A percentile compares a stretch with the other conserved stretches of the same genome.
These are phyloP conservation scores for Synanthedon tipuliformis DNA, from an alignment of 2,888 invertebrate species.

Conservation along the genomic window DNA sequence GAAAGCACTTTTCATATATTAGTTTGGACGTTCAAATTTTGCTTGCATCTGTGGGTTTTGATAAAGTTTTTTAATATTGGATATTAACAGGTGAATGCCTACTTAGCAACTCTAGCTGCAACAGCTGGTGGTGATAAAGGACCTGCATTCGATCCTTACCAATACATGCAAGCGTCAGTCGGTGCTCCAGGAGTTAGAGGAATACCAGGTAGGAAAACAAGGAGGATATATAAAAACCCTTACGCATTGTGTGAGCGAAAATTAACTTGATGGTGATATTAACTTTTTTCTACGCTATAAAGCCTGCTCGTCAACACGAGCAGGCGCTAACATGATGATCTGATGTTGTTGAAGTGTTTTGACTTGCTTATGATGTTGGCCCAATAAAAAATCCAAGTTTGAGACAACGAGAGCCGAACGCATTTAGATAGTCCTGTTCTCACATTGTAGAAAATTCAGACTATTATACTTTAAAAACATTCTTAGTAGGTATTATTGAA, in stretches of 20 bases:
- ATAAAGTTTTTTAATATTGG: too few species aligned
- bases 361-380: too few species aligned
- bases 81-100: slow-evolving; percentile 70
- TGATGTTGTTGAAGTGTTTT: too few species aligned
- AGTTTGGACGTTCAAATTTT: not conserved
- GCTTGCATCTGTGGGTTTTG: too few species aligned
- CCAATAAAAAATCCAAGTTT: too few species aligned
- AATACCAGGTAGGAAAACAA: slow-evolving; percentile 73
- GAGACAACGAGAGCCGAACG: too few species aligned
- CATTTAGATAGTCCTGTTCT: too few species aligned
- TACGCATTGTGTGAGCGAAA: not conserved
- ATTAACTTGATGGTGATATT: not conserved
- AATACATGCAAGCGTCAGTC: slow-evolving; percentile 83
- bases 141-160: slow-evolving; percentile 75
- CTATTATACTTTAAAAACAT: too few species aligned
- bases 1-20: not conserved
- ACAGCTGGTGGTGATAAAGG: slow-evolving; percentile 83
- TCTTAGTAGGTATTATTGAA: too few species aligned
- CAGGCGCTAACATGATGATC: too few species aligned
- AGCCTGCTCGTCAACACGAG: too few species aligned
- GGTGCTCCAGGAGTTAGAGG: slow-evolving; percentile 86
- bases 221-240: slow-evolving; percentile 1
- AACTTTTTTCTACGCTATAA: not conserved
- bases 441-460: too few species aligned
- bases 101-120: slow-evolving; percentile 80